Evolutionary conservation across 2,888 invertebrate genomes (phyloP), one percentile per base, ranked within the genome.

Genomic region (Sphecodes monilicornis): DNA sequence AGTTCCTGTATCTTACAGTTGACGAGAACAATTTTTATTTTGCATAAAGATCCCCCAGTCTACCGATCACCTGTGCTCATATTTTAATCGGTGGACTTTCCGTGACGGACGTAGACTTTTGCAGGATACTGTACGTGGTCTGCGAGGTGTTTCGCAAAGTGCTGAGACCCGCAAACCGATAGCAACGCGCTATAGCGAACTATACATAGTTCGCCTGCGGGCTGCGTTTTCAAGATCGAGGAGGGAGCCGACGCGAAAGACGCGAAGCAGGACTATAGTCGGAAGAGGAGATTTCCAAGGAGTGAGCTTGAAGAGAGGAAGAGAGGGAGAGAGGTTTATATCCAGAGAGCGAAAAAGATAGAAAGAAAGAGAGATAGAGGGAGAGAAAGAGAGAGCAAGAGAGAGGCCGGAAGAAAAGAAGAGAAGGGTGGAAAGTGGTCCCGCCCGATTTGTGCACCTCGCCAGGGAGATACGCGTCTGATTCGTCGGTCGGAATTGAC

Each of bases 401-500:
- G 57, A 60, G 75, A 76, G 57, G 50, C 78, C 71, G 69, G 64
- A 66, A 43, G 81, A 72, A 70, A 72, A 78, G 76, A 72, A 76
- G 70, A 86, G 83, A 84, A 86, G 84, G 86, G 82, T 86, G 72
- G 85, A 83, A 86, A 87, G 85, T 85, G 89, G 91, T 90, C 91
- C 90, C 92, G 91, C 92, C 93, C 92, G 94, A 94, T 93, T 93
- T 91, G 93, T 92, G 91, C 92, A 91, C 91, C 92, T 92, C 92
- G 90, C 86, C 88, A 90, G 91, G 91, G 88, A 89, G 90, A 92
- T 93, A 91, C 90, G 92, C 91, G 93, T 90, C 92, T 92, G 92
- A 93, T 94, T 93, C 93, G 93, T 91, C 90, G 92, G 83, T 91
- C 91, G 90, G 90, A 91, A 93, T 93, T 93, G 93, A 94, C 92